These are phyloP conservation scores for Enoplolaimus lenunculus DNA, from an alignment of 2,888 invertebrate species.

Conservation along the genomic window DNA sequence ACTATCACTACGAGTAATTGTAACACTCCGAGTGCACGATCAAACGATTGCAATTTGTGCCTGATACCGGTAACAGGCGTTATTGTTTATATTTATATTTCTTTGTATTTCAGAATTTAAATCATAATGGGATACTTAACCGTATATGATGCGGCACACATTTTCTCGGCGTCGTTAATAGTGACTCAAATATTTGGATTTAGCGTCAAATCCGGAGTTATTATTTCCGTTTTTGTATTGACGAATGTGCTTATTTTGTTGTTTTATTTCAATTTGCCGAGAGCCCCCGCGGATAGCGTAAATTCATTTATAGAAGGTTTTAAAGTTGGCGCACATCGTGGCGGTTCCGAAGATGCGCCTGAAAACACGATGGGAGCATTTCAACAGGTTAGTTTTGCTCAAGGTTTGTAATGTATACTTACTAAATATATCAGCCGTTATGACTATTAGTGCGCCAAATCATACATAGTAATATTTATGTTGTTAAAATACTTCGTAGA, in stretches of 20 bases:
- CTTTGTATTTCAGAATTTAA: too few relatives aligned
- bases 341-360: conserved; percentile 60
- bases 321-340: conserved; percentile 57
- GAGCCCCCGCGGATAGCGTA: background rate
- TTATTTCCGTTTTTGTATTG: background rate
- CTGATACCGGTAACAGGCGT: too few relatives aligned
- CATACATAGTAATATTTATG: too few relatives aligned
- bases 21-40: too few relatives aligned
- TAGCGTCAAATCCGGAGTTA: background rate
- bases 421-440: too few relatives aligned
- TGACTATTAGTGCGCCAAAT: too few relatives aligned
- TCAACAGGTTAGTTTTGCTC: background rate
- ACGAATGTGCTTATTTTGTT: background rate
- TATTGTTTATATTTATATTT: too few relatives aligned
- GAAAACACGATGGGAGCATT: conserved; percentile 60
- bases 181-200: background rate
- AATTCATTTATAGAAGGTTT: background rate
- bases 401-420: too few relatives aligned
- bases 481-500: too few relatives aligned
- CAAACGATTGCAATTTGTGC: too few relatives aligned
- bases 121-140: too few relatives aligned
- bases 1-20: too few relatives aligned
- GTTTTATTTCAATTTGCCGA: background rate
- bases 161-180: background rate
- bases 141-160: background rate